Conservation (phyloP, 2,113 vertebrate genomes). For the Rattus rattus region DNA sequence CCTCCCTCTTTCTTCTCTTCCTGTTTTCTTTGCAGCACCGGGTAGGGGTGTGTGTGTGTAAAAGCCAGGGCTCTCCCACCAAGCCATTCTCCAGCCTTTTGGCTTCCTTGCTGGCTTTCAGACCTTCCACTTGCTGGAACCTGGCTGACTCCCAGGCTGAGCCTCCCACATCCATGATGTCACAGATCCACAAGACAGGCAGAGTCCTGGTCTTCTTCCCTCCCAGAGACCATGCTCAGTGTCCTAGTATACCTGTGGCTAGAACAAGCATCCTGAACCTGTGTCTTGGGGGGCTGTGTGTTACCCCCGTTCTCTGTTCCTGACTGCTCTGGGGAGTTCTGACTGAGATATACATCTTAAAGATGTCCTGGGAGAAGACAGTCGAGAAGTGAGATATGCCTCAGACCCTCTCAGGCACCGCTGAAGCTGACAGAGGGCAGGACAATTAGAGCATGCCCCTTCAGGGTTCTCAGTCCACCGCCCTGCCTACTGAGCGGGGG, state of each 20-base stretch:
- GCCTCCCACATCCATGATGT: rapidly evolving
- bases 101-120: background rate
- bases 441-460: rapidly evolving
- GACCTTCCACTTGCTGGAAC: background rate
- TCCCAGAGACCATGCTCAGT: background rate
- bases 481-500: background rate
- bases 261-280: rapidly evolving
- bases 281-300: background rate
- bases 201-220: background rate
- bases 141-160: background rate
- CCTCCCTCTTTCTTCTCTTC: background rate
- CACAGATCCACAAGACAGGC: background rate
- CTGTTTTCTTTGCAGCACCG: too few relatives aligned
- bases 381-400: background rate
- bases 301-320: background rate
- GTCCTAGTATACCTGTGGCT: rapidly evolving
- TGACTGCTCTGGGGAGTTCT: background rate
- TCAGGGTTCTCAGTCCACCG: background rate
- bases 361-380: background rate
- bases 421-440: background rate
- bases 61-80: background rate
- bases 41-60: too few relatives aligned
- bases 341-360: background rate
- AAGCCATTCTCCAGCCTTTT: background rate
- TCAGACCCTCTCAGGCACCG: background rate